These are phyloP conservation scores for Acronicta alni DNA, from an alignment of 2,888 invertebrate genomes.

Conservation along the genomic window DNA sequence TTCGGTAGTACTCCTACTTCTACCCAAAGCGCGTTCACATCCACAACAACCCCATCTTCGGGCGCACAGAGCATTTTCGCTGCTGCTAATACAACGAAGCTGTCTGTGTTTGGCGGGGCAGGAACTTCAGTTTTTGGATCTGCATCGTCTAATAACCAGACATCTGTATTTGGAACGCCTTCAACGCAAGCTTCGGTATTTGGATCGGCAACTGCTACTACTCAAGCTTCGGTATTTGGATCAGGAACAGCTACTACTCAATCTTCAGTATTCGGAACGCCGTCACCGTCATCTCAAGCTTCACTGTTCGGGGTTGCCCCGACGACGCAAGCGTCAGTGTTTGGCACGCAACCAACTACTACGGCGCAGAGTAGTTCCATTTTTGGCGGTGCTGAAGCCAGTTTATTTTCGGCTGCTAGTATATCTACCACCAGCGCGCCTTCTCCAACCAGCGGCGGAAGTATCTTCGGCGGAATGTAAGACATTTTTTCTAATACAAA, in stretches of 20 bases:
- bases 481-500: conserved; percentile 1
- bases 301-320: conserved; percentile 51
- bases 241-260: conserved; percentile 54
- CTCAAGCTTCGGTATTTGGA: conserved; percentile 66
- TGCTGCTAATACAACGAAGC: conserved; percentile 40
- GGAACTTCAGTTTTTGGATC: conserved; percentile 51
- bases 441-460: conserved; percentile 71
- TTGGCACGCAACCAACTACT: conserved; percentile 66
- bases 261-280: conserved; percentile 64
- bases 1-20: conserved; percentile 49
- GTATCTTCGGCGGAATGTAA: conserved; percentile 81
- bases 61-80: conserved; percentile 44
- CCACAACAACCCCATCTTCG: conserved; percentile 41
- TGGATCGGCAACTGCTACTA: conserved; percentile 56
- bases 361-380: conserved; percentile 73
- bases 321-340: conserved; percentile 55
- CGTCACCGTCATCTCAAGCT: conserved; percentile 49
- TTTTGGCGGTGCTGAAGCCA: conserved; percentile 73
- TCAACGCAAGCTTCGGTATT: conserved; percentile 66
- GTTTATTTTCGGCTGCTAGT: conserved; percentile 81
- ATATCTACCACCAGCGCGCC: conserved; percentile 82
- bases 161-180: conserved; percentile 48
- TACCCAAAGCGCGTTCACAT: conserved; percentile 43
- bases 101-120: conserved; percentile 57
- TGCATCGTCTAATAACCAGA: conserved; percentile 28